Base-by-base conservation (phyloP, 2,888 invertebrate species). In the Dyspetes luteomarginatus region DNA sequence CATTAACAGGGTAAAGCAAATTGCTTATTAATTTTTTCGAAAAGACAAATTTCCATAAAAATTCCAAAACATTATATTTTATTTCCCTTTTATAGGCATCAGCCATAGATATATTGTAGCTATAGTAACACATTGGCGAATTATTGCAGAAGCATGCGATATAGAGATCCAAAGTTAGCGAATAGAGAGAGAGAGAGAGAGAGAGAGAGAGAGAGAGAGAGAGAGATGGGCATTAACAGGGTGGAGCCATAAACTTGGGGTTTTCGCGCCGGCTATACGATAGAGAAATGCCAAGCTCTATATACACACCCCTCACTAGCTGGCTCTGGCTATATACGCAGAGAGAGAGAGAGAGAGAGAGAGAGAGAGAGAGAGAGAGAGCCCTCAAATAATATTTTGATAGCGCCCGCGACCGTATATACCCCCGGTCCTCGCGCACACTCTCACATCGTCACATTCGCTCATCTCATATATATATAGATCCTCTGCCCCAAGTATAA, bases 301-400 rank as follows among this genome's bases (percentile, higher is more conserved):
- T 71, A 71, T 77, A 58, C 85, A 85, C 86, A 65, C 30, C 52
- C 62, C 22, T 55, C 60, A 24, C 22, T 58, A 43, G 3, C 78
- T 81, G 72, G 72, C 75, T 62, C 73, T 73, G 50, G 56, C 55
- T 58, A 67, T 68, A 78, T 45, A 67, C 43, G 48, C 58, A 48
- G 48, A n/a, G n/a, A n/a, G n/a, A n/a, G n/a, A n/a, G n/a, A n/a
- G n/a, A n/a, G n/a, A n/a, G n/a, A n/a, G n/a, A n/a, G n/a, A n/a
- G n/a, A n/a, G n/a, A n/a, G n/a, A n/a, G n/a, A n/a, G n/a, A n/a
- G n/a, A n/a, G n/a, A n/a, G n/a, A n/a, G n/a, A n/a, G n/a, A 74
- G 56, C 88, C 87, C 87, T 90, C 85, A 86, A 90, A 91, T 89
- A 91, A 91, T 91, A 91, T 91, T 91, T 90, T 90, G 87, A 89